phyloP scores from a whole-genome alignment of 1,140 invertebrate genomes.

The Nephotettix cincticeps region DNA sequence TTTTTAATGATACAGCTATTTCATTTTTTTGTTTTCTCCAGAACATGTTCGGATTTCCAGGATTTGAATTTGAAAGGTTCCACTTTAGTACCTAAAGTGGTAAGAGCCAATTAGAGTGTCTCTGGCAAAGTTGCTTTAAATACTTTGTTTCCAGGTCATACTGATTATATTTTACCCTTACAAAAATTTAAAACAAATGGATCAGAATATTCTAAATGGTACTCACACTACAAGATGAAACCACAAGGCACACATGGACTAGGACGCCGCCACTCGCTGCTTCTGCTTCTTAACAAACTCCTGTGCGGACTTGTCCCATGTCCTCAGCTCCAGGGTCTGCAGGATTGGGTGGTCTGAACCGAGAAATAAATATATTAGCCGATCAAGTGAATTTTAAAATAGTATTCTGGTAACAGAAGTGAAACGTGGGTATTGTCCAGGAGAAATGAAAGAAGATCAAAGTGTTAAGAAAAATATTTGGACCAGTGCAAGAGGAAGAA shows the following conservation, averaged over 20 bases:
- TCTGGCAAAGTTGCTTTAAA: background rate
- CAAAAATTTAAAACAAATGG: background rate
- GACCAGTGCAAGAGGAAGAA: no score
- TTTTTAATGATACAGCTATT: no score
- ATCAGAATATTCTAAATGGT: background rate
- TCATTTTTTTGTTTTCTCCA: background rate
- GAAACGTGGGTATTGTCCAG: no score
- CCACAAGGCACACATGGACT: conserved; percentile 28
- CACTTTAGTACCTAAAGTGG: background rate
- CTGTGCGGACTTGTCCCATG: conserved; percentile 79
- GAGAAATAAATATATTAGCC: no score
- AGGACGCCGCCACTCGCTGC: conserved; percentile 56
- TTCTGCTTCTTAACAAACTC: conserved; percentile 90
- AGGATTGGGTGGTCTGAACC: conserved; percentile 77
- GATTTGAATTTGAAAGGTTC: background rate
- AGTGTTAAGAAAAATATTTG: no score
- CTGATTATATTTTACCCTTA: background rate
- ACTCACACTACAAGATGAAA: conserved; percentile 4
- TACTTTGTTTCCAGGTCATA: background rate
- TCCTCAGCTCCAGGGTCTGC: conserved; percentile 78
- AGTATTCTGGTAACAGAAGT: no score
- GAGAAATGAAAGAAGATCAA: no score
- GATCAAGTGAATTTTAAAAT: no score
- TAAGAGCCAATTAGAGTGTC: background rate
- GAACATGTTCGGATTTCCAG: background rate